A percentile compares a stretch with the other conserved stretches of the same genome.
Evolutionary conservation across 2,797 vertebrate species (phyloP).

Genomic region (Pterois miles): DNA sequence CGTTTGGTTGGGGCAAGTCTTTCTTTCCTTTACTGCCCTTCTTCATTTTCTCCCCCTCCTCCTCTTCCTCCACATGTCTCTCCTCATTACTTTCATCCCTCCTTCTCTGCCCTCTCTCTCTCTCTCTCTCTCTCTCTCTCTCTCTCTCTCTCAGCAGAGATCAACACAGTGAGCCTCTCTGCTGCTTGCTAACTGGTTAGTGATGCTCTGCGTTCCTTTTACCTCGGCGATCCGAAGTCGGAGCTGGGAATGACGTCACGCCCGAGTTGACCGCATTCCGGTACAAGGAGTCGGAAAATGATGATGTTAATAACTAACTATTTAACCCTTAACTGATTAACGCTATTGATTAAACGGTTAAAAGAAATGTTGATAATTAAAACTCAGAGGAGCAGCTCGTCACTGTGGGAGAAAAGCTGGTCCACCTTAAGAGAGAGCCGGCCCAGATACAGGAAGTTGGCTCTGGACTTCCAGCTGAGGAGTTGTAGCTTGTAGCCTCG

Average conservation of each 20-base stretch:
- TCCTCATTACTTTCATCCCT: slow-evolving; percentile 45
- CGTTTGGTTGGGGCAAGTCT: slow-evolving; percentile 29
- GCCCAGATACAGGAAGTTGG: too few relatives aligned
- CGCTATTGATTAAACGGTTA: too few relatives aligned
- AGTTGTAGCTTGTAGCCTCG: too few relatives aligned
- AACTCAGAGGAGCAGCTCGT: too few relatives aligned
- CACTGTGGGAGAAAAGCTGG: too few relatives aligned
- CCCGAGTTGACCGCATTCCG: accelerated
- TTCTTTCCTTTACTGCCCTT: background rate
- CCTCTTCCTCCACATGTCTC: slow-evolving; percentile 17
- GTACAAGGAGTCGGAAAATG: accelerated
- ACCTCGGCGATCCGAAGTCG: too few relatives aligned
- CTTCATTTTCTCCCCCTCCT: background rate
- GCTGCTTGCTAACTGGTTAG: background rate
- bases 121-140: background rate
- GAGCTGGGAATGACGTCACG: too few relatives aligned
- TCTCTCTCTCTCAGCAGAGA: background rate
- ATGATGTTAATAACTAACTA: too few relatives aligned
- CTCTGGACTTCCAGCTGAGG: too few relatives aligned
- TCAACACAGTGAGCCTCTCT: background rate
- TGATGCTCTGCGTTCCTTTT: background rate
- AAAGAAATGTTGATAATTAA: too few relatives aligned
- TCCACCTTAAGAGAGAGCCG: too few relatives aligned
- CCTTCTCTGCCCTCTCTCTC: background rate
- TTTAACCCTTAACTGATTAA: too few relatives aligned